Evolutionary conservation across 1,140 invertebrate genomes (phyloP), one percentile per base, ranked within the genome.

Genomic region (Nomia melanderi): DNA sequence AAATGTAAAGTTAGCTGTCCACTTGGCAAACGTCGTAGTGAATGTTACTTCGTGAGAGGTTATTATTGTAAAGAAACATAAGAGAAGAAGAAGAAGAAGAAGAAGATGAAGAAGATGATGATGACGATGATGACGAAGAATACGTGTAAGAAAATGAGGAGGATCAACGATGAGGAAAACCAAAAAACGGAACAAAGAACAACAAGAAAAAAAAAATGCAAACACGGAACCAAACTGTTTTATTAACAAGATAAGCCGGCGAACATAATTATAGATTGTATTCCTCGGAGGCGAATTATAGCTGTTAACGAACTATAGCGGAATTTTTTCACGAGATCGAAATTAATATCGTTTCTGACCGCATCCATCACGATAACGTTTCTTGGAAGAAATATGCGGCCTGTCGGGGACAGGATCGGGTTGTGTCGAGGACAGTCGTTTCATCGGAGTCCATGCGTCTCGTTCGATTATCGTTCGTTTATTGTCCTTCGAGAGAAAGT

Each of bases 1-100:
- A 81, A 84, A 64, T 83, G 54, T 80, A 59, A 80, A 83, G 53
- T 44, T 84, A 84, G 78, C 73, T 83, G 64, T 64, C 77, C 60
- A 80, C 17, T 79, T 67, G 71, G 41, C 47, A 57, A 39, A 64
- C 56, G 56, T 47, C 47, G 56, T 77, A 79, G 66, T 53, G 76
- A 64, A 36, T 63, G 63, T 76, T 83, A 59, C 20, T 60, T 63
- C 27, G 56, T 27, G 67, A 71, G 31, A 47, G 72, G 50, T 74
- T 65, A 66, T 50, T 47, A 27, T 47, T 65, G 56, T 12, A 12
- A 36, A 63, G 36, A 8, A 36, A 33, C 6, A 29, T 14, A 14
- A n/a, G 3, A n/a, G 1, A 20, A 20, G 23, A 33, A 25, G n/a
- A 17, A 12, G 17, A 41, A 8, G 2, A 41, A 17, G 33, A 9